phyloP scores from a whole-genome alignment of 2,888 invertebrate species.

The Drosophila cracens region DNA sequence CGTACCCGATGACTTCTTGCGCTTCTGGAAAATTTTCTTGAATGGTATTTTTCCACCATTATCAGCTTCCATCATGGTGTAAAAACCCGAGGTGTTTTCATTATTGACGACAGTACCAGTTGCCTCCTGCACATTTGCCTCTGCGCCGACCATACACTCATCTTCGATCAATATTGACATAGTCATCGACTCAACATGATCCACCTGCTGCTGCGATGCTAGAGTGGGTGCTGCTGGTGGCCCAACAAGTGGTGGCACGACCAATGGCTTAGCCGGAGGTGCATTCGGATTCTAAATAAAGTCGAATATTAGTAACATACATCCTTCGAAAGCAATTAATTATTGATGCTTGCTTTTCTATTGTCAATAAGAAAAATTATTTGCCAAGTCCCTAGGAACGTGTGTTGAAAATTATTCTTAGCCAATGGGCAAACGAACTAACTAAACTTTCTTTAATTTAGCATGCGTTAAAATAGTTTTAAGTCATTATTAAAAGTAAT shows the following conservation, averaged over 20 bases:
- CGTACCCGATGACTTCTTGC: conserved; percentile 84
- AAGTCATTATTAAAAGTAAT: neutral
- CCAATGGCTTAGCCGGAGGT: neutral
- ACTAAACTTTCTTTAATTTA: conserved; percentile 2
- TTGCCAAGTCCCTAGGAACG: neutral
- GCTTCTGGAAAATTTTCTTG: conserved; percentile 83
- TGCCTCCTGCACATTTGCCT: neutral
- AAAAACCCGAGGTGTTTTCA: neutral
- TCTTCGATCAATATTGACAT: conserved; percentile 27
- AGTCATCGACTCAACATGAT: conserved; percentile 1
- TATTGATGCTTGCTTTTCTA: neutral
- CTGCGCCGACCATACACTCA: too few species aligned
- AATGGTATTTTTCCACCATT: conserved; percentile 76
- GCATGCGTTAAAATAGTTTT: neutral
- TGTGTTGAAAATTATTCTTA: neutral
- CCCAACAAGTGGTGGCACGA: neutral
- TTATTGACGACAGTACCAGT: neutral
- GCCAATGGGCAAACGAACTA: neutral
- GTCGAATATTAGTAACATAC: conserved; percentile 13
- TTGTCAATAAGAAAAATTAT: conserved; percentile 3
- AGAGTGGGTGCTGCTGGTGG: neutral
- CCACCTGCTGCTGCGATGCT: neutral
- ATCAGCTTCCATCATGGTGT: conserved; percentile 43
- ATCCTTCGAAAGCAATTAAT: neutral
- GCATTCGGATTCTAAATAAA: conserved; percentile 62